Evolutionary conservation across 35 echinoderm and acorn worm genomes (phyloP).

Genomic region (Heliocidaris erythrogramma): DNA sequence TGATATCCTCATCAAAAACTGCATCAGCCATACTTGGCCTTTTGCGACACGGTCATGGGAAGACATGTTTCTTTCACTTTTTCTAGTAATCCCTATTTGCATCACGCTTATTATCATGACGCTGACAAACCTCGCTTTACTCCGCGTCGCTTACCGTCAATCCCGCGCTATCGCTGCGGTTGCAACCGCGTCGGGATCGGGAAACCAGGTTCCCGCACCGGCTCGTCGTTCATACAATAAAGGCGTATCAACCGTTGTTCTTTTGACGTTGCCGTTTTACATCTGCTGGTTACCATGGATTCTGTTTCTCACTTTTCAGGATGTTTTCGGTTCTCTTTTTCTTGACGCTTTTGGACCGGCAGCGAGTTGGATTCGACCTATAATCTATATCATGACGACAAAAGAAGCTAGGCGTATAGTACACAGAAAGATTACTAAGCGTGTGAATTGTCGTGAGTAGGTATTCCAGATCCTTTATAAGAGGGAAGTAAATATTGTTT

Average conservation of each 20-base stretch:
- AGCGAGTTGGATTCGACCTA: background rate
- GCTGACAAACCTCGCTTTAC: background rate
- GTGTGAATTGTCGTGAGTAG: background rate
- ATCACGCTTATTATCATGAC: background rate
- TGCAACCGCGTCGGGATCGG: background rate
- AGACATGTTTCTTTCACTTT: background rate
- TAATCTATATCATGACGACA: background rate
- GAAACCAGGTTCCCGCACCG: background rate
- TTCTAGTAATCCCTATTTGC: background rate
- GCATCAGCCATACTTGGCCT: background rate
- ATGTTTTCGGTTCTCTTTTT: background rate
- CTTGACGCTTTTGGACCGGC: background rate
- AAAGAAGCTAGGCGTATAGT: background rate
- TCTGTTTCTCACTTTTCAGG: background rate
- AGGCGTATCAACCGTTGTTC: slow-evolving; percentile 14
- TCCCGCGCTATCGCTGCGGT: slow-evolving; percentile 13
- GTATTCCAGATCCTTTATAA: background rate
- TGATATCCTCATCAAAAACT: background rate
- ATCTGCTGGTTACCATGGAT: slow-evolving; percentile 23
- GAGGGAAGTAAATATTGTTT: too few species aligned
- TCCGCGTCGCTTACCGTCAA: background rate
- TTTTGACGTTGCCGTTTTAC: slow-evolving; percentile 20
- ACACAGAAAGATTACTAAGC: background rate
- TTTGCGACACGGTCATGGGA: slow-evolving; percentile 8
- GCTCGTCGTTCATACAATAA: background rate